A percentile compares a stretch with the other conserved stretches of the same genome.
Evolutionary conservation across 1,140 invertebrate genomes (phyloP).

Genomic region (Neodiprion fabricii): DNA sequence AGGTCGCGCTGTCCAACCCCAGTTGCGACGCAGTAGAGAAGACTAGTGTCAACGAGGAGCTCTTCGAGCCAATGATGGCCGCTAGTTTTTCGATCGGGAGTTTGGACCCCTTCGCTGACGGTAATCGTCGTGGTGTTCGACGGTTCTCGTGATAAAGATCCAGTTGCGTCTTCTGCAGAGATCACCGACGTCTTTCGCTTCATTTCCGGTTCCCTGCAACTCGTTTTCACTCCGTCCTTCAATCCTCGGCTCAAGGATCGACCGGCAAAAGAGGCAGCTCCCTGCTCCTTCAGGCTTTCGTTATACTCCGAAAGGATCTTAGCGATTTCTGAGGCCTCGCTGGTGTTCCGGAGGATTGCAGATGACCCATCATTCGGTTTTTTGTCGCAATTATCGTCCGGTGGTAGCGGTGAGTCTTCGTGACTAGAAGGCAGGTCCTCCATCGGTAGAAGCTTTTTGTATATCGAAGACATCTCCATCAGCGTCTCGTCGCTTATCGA

Average conservation of each 20-base stretch:
- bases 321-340: constrained; percentile 37
- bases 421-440: constrained; percentile 6
- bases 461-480: constrained; percentile 38
- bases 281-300: constrained; percentile 16
- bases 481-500: constrained; percentile 33
- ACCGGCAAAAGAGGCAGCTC: constrained; percentile 11
- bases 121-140: not conserved
- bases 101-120: constrained; percentile 19
- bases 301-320: constrained; percentile 44
- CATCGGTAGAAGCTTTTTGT: constrained; percentile 25
- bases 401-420: constrained; percentile 5
- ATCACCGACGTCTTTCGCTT: constrained; percentile 2
- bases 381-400: constrained; percentile 8
- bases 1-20: constrained; percentile 48
- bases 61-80: constrained; percentile 32
- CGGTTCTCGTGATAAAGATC: constrained; percentile 10
- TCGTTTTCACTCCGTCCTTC: not conserved
- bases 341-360: constrained; percentile 20
- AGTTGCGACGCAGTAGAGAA: constrained; percentile 47
- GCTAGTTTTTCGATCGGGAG: too few species aligned
- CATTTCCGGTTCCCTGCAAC: constrained; percentile 15
- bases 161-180: constrained; percentile 1
- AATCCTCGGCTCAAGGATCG: constrained; percentile 16
- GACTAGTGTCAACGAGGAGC: constrained; percentile 43
- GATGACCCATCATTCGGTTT: not conserved